Percentiles rank a stretch among this genome's conserved stretches.
Evolutionary conservation across 2,797 vertebrate species (phyloP).

Genomic region (Pangasius krempfi): DNA sequence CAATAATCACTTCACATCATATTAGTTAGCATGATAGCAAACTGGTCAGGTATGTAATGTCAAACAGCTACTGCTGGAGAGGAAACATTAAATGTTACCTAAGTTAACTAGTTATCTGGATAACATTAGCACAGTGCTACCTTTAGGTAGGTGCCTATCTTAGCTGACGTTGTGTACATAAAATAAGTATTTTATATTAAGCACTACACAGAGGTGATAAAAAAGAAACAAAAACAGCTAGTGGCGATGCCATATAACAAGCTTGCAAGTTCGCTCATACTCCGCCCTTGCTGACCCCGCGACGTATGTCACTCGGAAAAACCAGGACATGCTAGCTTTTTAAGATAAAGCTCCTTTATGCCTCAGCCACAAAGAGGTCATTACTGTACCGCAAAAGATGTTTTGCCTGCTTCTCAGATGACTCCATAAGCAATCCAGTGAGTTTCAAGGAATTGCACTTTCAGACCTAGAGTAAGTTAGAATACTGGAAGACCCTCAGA

Average conservation of each 20-base stretch:
- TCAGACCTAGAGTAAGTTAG: background rate
- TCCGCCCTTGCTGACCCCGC: background rate
- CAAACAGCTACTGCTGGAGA: background rate
- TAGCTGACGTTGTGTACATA: background rate
- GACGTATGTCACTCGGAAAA: background rate
- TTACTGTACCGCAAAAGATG: slow-evolving; percentile 54
- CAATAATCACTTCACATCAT: background rate
- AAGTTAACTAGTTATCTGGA: background rate
- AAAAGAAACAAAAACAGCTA: background rate
- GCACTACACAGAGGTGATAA: background rate
- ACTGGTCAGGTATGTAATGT: background rate
- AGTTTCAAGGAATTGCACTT: background rate
- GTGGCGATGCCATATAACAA: background rate
- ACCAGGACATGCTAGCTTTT: background rate
- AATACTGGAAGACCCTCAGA: background rate
- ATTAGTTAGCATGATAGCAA: background rate
- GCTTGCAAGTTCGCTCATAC: background rate
- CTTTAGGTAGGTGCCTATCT: background rate
- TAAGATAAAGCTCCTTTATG: slow-evolving; percentile 64
- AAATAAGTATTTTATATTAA: background rate
- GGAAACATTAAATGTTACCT: background rate
- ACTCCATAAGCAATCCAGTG: background rate
- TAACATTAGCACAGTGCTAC: background rate
- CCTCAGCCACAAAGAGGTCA: slow-evolving; percentile 69
- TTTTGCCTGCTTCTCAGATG: slow-evolving; percentile 73